Evolutionary conservation across 2,797 vertebrate genomes (phyloP), one percentile per base, ranked within the genome.

Genomic region (Sebastes diaconus): DNA sequence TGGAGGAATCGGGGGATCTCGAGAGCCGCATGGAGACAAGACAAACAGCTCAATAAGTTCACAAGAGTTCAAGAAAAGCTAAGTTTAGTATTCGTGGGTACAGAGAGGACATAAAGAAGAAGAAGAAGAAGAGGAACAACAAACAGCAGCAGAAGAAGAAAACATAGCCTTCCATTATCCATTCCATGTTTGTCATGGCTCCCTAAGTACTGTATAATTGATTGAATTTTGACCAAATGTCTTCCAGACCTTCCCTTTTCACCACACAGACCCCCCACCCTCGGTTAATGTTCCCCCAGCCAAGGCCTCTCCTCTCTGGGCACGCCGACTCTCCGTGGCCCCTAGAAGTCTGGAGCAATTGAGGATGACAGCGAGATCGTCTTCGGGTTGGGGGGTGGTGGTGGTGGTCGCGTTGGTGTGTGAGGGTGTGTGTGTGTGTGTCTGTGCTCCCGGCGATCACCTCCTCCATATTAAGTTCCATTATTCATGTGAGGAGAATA

Each of bases 401-500:
- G 68, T 54, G 69, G 68, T 55, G 55, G 68, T 60, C 3, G 13
- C 10, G 61, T 16, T 50, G 58, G 78, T 60, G 77, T 71, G 60
- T 71, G 71, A 69, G 79, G 63, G 77, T 39, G 64, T 73, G 72
- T 57, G 72, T 42, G 66, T 76, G 57, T 80, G 78, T 80, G 81
- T 59, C 59, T 36, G 78, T 52, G 81, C 92, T 94, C 58, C 67
- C 63, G 84, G 91, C 92, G 76, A 91, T 88, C 91, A 83, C 85
- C 80, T 90, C 86, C 89, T 83, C 73, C 85, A 94, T 94, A 95
- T 95, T 93, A 93, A 91, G 83, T 93, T 95, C 91, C 93, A 95
- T 95, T 95, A 94, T 95, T 95, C 88, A 95, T 95, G 91, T 92
- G 90, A 89, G 90, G 82, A 71, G 92, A 93, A 92, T 92, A 90